Base-by-base conservation (phyloP, 2,113 vertebrate species). In the Peromyscus polionotus region DNA sequence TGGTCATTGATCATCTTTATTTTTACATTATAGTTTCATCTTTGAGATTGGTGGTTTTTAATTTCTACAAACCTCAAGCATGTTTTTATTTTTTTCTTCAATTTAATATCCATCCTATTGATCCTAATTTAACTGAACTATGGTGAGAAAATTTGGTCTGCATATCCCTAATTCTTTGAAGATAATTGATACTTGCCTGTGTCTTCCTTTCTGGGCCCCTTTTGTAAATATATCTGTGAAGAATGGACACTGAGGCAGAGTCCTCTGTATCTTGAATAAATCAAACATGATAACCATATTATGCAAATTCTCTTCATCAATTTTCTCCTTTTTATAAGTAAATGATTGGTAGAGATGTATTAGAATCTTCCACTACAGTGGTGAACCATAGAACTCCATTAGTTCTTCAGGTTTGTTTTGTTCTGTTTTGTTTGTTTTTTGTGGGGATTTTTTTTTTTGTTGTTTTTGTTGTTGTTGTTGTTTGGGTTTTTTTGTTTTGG, bases 41-140 rank as follows among this genome's bases (percentile, higher is more conserved):
- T 84, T 93, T 94, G 80, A 76, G 42, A 92, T 72, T 36, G 70
- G 59, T 54, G 16, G 31, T 81, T 95, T 96, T 95, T 95, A 76
- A 88, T 88, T 90, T 95, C 80, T 96, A 88, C 93, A 88, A 61
- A 57, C 24, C 48, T 73, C 24, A 33, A 70, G n/a, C 7, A 22
- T 4, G 11, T 14, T 24, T 24, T 75, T n/a, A 1, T 20, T 65
- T 39, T 36, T 59, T 85, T 87, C 83, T 89, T 28, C 31, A 31
- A 28, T 67, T 79, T 86, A 75, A 89, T 95, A 68, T 87, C 75
- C 86, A 84, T 81, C 12, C 65, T 86, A 54, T 94, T 93, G 67
- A 95, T 93, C 36, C 31, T 84, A 68, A 83, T 33, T 51, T 97
- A 68, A 97, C 45, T n/a, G 45, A 3, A 48, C 3, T 90, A n/a